These are phyloP conservation scores for Crematogaster levior DNA, from an alignment of 2,888 invertebrate genomes.

Conservation along the genomic window DNA sequence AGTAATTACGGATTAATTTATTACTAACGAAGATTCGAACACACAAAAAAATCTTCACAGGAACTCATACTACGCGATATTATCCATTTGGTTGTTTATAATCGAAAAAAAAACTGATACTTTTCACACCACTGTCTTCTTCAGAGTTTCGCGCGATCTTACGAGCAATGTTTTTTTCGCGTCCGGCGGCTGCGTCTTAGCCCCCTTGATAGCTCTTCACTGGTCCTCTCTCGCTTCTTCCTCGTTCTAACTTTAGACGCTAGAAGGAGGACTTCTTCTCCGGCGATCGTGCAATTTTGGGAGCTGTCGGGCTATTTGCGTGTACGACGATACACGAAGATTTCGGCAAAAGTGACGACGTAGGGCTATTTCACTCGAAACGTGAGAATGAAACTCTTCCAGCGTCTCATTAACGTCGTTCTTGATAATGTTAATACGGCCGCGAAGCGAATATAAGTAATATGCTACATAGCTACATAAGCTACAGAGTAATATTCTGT, in stretches of 20 bases:
- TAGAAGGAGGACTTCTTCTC: conserved; percentile 73
- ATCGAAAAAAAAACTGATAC: not conserved
- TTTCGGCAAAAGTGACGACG: conserved; percentile 72
- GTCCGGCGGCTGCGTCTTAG: conserved; percentile 18
- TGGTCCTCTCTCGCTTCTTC: conserved; percentile 73
- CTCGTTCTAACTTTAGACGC: conserved; percentile 81
- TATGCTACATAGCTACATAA: no score
- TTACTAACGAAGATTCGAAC: not conserved
- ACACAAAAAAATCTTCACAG: not conserved
- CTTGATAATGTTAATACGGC: conserved; percentile 16
- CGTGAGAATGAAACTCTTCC: conserved; percentile 47
- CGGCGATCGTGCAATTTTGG: conserved; percentile 70
- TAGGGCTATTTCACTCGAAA: conserved; percentile 63
- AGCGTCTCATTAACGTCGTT: conserved; percentile 52
- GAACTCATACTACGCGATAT: not conserved
- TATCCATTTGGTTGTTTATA: not conserved
- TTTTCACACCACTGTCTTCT: not conserved
- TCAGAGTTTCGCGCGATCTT: not conserved
- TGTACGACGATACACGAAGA: conserved; percentile 63
- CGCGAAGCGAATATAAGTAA: not conserved
- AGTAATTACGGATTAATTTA: not conserved
- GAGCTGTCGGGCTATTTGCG: conserved; percentile 75
- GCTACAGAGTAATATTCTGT: no score
- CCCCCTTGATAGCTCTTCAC: conserved; percentile 11
- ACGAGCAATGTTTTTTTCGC: conserved; percentile 42